phyloP scores from a whole-genome alignment of 2,797 vertebrate species.

The Phyllotis vaccarum region DNA sequence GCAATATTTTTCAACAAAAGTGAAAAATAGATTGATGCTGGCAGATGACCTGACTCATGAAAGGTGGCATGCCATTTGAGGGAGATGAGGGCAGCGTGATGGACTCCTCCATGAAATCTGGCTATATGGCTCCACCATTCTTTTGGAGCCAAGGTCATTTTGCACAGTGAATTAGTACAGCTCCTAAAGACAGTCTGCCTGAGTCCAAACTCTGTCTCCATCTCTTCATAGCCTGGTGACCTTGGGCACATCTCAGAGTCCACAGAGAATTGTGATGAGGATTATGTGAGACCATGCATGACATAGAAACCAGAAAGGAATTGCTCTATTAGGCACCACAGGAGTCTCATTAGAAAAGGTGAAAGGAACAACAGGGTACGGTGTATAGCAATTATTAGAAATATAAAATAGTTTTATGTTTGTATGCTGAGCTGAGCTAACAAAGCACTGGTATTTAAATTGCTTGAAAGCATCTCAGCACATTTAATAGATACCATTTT shows the following conservation, averaged over 20 bases:
- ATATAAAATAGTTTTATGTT: constrained; percentile 49
- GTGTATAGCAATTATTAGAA: not conserved
- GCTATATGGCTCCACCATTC: too few species aligned
- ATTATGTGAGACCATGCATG: not conserved
- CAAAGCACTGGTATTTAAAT: not conserved
- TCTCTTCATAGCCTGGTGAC: not conserved
- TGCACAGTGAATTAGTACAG: not conserved
- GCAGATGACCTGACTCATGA: not conserved
- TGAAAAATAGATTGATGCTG: not conserved
- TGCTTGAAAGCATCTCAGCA: not conserved
- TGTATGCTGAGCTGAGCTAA: not conserved
- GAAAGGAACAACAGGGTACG: not conserved
- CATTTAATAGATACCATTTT: not conserved
- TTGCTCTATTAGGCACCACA: not conserved
- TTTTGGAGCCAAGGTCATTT: not conserved
- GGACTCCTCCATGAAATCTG: not conserved
- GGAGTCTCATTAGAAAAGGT: constrained; percentile 27
- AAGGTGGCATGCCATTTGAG: not conserved
- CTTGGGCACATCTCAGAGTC: not conserved
- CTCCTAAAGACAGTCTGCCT: not conserved
- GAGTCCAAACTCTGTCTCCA: not conserved
- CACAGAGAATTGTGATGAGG: not conserved
- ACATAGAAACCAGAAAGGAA: not conserved
- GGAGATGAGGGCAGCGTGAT: not conserved
- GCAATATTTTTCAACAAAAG: not conserved